Evolutionary conservation across 2,888 invertebrate species (phyloP).

Genomic region (Malacosoma neustria): DNA sequence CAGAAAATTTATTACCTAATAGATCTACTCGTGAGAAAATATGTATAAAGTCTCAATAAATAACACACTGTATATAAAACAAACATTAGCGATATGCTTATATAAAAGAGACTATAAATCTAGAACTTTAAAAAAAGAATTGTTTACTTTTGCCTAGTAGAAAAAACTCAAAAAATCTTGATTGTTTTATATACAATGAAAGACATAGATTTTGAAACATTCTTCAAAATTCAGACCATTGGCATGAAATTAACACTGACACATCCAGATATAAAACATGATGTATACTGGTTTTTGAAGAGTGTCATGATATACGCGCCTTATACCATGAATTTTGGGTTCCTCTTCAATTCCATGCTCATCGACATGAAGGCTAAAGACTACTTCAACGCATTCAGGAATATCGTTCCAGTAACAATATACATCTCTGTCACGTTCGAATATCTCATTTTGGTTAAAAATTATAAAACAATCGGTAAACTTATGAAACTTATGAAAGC

Average conservation of each 20-base stretch:
- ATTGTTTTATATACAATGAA: not conserved
- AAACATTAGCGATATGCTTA: no score
- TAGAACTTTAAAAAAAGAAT: no score
- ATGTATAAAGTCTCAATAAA: no score
- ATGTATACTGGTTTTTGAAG: constrained; percentile 5
- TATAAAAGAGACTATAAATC: no score
- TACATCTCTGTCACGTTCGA: not conserved
- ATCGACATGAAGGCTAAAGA: not conserved
- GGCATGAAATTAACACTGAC: not conserved
- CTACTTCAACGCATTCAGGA: not conserved
- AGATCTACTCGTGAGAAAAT: no score
- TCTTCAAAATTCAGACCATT: not conserved
- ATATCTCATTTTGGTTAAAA: not conserved
- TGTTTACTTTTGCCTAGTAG: no score
- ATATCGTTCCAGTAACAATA: not conserved
- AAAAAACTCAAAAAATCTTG: no score
- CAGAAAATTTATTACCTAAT: no score
- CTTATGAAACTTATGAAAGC: not conserved
- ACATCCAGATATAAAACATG: constrained; percentile 5
- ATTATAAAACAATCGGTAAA: not conserved
- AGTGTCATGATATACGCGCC: not conserved
- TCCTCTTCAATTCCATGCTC: not conserved
- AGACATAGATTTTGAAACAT: constrained; percentile 1
- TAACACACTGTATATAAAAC: no score
- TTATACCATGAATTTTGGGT: not conserved